These are phyloP conservation scores for Choristoneura fumiferana DNA, from an alignment of 1,140 invertebrate species.

Conservation along the genomic window DNA sequence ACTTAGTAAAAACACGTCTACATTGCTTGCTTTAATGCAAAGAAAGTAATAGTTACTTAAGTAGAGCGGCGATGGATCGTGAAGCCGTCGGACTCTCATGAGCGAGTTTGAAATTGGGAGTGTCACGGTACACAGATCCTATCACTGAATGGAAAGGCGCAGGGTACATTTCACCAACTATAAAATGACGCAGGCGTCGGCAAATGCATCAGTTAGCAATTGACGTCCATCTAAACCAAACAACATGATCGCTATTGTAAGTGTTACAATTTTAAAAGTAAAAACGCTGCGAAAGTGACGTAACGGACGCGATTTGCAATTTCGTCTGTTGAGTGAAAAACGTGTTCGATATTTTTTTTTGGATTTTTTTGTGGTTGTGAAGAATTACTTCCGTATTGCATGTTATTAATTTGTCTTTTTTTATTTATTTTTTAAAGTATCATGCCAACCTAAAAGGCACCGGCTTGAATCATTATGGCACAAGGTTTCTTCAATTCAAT, in stretches of 20 bases:
- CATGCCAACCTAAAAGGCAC: too few relatives aligned
- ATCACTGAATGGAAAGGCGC: slow-evolving; percentile 71
- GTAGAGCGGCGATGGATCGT: not conserved
- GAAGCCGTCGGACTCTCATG: not conserved
- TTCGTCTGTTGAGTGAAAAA: slow-evolving; percentile 10
- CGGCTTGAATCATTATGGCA: too few relatives aligned
- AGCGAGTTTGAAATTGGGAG: slow-evolving; percentile 3
- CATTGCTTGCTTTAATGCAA: not conserved
- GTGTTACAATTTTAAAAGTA: slow-evolving; percentile 29
- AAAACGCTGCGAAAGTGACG: slow-evolving; percentile 11
- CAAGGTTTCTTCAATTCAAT: too few relatives aligned
- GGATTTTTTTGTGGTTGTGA: not conserved
- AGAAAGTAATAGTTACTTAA: not conserved
- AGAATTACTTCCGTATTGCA: not conserved
- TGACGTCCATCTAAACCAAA: slow-evolving; percentile 55
- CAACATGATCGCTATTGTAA: slow-evolving; percentile 75
- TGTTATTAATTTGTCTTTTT: not conserved
- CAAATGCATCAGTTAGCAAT: slow-evolving; percentile 62
- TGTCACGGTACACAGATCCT: slow-evolving; percentile 40
- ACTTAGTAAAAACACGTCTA: not conserved
- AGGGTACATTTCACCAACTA: slow-evolving; percentile 69
- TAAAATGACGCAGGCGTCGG: slow-evolving; percentile 60
- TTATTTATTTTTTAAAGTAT: not conserved
- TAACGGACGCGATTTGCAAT: slow-evolving; percentile 5
- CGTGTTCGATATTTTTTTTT: not conserved